Percentiles rank a stretch among this genome's conserved stretches.
Conservation (phyloP, 2,888 invertebrate species). For the Aphodius sticticus region DNA sequence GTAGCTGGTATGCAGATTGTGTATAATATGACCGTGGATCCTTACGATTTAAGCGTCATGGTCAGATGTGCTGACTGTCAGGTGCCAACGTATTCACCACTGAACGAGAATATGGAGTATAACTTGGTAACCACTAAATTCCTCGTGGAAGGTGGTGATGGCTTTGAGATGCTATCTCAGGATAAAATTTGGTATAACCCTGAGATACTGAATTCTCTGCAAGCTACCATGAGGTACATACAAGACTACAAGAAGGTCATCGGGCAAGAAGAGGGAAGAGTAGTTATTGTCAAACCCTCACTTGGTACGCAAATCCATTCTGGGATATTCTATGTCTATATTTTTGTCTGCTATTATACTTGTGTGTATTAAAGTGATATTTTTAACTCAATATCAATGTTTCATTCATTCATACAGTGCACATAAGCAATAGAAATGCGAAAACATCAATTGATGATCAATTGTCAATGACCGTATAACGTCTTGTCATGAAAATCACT, state of each 20-base stretch:
- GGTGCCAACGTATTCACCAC: constrained; percentile 65
- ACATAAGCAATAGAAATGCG: background rate
- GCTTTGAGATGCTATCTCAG: constrained; percentile 57
- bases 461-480: background rate
- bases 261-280: background rate
- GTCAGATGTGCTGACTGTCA: constrained; percentile 75
- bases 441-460: background rate
- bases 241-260: constrained; percentile 17
- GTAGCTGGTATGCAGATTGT: constrained; percentile 77
- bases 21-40: constrained; percentile 70
- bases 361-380: too few species aligned
- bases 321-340: background rate
- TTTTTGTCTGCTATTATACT: background rate
- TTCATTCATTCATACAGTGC: too few species aligned
- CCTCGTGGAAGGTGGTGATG: constrained; percentile 78
- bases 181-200: constrained; percentile 16
- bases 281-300: background rate
- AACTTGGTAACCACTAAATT: constrained; percentile 72
- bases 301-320: background rate
- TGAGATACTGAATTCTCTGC: constrained; percentile 13
- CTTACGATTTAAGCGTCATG: constrained; percentile 65
- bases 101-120: constrained; percentile 67
- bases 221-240: constrained; percentile 18
- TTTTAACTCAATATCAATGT: too few species aligned
- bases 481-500: background rate